Evolutionary conservation across 2,888 invertebrate species (phyloP).

Genomic region (Holacanthella duospinosa): DNA sequence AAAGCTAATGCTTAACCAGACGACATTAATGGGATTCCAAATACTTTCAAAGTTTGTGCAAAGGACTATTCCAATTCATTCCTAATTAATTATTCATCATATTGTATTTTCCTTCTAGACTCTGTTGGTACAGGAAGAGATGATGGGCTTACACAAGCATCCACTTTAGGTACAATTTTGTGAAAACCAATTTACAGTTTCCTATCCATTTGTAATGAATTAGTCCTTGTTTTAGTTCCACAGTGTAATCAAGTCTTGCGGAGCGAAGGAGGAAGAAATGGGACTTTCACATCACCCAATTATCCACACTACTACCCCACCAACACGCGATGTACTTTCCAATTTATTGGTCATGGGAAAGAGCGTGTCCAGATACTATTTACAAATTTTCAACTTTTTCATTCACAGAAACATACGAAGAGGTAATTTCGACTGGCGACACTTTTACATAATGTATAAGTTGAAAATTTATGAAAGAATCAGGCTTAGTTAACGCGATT

Average conservation of each 20-base stretch:
- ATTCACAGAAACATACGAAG: conserved; percentile 41
- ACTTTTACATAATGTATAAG: no score
- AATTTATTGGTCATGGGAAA: conserved; percentile 73
- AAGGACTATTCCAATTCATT: no score
- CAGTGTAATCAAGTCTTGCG: conserved; percentile 28
- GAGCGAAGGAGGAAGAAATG: conserved; percentile 51
- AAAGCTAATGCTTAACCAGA: not conserved
- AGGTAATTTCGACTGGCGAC: not conserved
- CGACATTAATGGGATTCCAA: not conserved
- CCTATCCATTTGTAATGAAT: not conserved
- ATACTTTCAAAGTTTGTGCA: not conserved
- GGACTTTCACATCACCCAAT: conserved; percentile 71
- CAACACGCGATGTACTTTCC: conserved; percentile 73
- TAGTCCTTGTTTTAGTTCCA: conserved; percentile 18
- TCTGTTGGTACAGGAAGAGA: conserved; percentile 26
- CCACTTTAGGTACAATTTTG: conserved; percentile 30
- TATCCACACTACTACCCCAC: conserved; percentile 73
- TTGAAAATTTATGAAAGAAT: no score
- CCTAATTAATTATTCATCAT: conserved; percentile 2
- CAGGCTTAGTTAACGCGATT: no score
- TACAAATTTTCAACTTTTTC: conserved; percentile 69
- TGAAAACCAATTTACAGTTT: not conserved
- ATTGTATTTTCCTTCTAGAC: conserved; percentile 14
- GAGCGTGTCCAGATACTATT: conserved; percentile 77
- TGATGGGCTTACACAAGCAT: conserved; percentile 32